A percentile compares a stretch with the other conserved stretches of the same genome.
These are phyloP conservation scores for Lophotis ruficrista DNA, from an alignment of 2,113 vertebrate species.

Conservation along the genomic window DNA sequence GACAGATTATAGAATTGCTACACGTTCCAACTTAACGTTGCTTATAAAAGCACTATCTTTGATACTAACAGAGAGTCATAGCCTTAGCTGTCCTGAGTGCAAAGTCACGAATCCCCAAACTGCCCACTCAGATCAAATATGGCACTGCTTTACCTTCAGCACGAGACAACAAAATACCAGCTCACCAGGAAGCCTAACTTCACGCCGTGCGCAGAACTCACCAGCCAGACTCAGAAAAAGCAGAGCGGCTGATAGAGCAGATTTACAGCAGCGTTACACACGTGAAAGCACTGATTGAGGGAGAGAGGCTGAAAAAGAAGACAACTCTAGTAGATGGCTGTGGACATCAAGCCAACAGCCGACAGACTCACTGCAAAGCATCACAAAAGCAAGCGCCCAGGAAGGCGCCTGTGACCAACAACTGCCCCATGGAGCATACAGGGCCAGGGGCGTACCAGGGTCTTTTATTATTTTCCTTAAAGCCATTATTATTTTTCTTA, in stretches of 20 bases:
- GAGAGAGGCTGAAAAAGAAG: background rate
- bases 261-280: background rate
- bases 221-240: background rate
- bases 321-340: background rate
- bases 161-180: background rate
- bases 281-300: background rate
- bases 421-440: background rate
- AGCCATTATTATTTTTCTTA: background rate
- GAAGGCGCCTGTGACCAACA: background rate
- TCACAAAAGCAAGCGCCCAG: background rate
- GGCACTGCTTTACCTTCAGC: background rate
- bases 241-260: background rate
- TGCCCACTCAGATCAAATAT: background rate
- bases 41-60: background rate
- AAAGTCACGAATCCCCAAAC: background rate
- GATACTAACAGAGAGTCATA: background rate
- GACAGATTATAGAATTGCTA: background rate
- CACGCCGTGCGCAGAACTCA: background rate
- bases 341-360: background rate
- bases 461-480: background rate
- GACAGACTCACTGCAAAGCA: background rate
- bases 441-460: background rate
- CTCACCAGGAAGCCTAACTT: background rate
- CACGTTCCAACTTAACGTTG: background rate
- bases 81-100: background rate